phyloP scores from a whole-genome alignment of 2,797 vertebrate genomes.

The Pantherophis vulpinus region DNA sequence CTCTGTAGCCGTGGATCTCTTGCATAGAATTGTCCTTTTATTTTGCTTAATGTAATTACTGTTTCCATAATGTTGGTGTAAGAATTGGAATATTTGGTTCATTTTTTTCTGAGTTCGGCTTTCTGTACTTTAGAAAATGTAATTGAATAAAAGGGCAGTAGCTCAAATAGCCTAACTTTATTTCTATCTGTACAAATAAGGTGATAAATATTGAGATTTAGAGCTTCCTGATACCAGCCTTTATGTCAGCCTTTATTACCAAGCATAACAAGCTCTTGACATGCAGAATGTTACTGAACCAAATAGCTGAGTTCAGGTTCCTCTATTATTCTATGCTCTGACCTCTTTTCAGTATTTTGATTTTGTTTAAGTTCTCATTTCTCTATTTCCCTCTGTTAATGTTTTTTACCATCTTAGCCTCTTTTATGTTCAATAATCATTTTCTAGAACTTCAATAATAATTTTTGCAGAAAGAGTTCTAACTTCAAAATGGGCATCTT shows the following conservation, averaged over 20 bases:
- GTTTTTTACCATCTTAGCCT: neutral
- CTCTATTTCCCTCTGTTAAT: neutral
- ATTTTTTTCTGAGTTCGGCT: neutral
- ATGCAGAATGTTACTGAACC: neutral
- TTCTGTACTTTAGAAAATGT: neutral
- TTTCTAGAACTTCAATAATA: neutral
- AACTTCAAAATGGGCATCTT: neutral
- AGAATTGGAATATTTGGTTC: neutral
- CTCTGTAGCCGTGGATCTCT: neutral
- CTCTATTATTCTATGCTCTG: neutral
- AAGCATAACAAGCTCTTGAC: conserved; percentile 6
- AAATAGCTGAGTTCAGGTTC: neutral
- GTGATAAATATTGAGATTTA: neutral
- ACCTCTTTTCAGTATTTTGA: neutral
- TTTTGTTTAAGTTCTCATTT: neutral
- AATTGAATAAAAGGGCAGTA: fast-evolving
- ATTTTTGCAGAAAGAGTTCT: neutral
- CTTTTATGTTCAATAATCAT: neutral
- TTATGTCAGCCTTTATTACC: neutral
- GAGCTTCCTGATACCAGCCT: conserved; percentile 17
- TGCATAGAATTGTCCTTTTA: neutral
- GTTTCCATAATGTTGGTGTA: neutral
- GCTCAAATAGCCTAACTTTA: neutral
- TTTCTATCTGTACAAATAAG: fast-evolving
- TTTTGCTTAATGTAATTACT: neutral